Conservation (phyloP, 2,888 invertebrate genomes). For the Hydropsyche betteni region DNA sequence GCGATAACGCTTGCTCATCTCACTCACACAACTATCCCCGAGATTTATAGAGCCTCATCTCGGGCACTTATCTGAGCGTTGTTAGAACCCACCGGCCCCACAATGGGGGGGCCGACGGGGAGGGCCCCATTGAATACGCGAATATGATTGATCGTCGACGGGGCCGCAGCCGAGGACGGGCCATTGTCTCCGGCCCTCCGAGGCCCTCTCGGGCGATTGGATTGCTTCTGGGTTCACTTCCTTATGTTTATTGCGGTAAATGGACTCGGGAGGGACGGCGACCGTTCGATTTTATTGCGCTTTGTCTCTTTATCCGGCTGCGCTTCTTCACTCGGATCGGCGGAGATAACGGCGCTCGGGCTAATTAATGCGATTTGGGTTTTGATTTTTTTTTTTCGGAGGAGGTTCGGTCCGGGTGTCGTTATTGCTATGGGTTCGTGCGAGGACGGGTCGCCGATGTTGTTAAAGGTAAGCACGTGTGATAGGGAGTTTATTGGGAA, state of each 20-base stretch:
- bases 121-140: conserved; percentile 41
- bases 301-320: conserved; percentile 35
- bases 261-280: conserved; percentile 30
- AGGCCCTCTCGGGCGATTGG: conserved; percentile 17
- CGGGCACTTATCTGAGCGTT: conserved; percentile 30
- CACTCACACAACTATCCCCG: background rate
- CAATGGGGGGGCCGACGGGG: background rate
- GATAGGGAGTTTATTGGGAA: too few species aligned
- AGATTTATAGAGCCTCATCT: conserved; percentile 36
- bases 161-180: conserved; percentile 9
- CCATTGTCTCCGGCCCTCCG: conserved; percentile 40
- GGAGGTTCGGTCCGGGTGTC: too few species aligned
- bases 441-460: too few species aligned
- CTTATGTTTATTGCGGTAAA: conserved; percentile 42
- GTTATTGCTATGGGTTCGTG: too few species aligned
- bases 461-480: too few species aligned
- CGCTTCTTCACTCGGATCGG: background rate
- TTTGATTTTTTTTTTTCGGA: too few species aligned
- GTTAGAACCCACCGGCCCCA: background rate
- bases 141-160: conserved; percentile 47
- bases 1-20: background rate
- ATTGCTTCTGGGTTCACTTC: conserved; percentile 39
- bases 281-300: conserved; percentile 41
- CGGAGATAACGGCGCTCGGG: too few species aligned
- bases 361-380: too few species aligned